Conservation (phyloP, 2,113 vertebrate species). For the Trogon surrucura region DNA sequence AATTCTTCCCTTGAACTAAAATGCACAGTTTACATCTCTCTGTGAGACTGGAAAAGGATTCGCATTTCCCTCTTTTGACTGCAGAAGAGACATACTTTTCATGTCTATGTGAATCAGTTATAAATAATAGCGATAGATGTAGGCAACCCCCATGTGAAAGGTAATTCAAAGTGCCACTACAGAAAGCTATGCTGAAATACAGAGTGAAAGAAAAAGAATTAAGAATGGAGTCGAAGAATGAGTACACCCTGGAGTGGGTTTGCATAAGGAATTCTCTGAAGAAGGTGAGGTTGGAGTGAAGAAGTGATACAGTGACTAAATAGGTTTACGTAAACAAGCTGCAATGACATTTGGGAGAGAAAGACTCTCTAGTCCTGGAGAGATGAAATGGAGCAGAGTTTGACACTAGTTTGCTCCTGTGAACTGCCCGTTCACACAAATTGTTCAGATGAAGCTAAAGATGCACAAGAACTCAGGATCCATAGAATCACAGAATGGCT, state of each 20-base stretch:
- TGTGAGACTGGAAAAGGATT: not conserved
- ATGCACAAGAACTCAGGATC: not conserved
- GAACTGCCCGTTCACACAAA: not conserved
- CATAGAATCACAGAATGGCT: too few relatives aligned
- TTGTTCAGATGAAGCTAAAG: not conserved
- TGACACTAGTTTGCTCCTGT: not conserved
- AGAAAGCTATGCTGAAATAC: not conserved
- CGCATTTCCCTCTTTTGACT: not conserved
- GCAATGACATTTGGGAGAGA: not conserved
- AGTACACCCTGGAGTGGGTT: not conserved
- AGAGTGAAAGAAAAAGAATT: not conserved
- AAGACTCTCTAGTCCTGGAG: not conserved
- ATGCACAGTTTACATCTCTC: accelerated
- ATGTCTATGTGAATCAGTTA: not conserved
- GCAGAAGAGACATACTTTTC: not conserved
- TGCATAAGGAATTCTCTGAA: not conserved
- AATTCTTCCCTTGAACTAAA: not conserved
- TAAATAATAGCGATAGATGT: accelerated
- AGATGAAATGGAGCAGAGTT: not conserved
- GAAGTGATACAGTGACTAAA: not conserved
- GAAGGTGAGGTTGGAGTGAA: not conserved
- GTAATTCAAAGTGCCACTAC: not conserved
- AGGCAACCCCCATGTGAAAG: not conserved
- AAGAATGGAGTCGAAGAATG: not conserved
- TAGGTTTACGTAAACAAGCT: not conserved